These are phyloP conservation scores for Muscicapa striata DNA, from an alignment of 2,797 vertebrate genomes.

Conservation along the genomic window DNA sequence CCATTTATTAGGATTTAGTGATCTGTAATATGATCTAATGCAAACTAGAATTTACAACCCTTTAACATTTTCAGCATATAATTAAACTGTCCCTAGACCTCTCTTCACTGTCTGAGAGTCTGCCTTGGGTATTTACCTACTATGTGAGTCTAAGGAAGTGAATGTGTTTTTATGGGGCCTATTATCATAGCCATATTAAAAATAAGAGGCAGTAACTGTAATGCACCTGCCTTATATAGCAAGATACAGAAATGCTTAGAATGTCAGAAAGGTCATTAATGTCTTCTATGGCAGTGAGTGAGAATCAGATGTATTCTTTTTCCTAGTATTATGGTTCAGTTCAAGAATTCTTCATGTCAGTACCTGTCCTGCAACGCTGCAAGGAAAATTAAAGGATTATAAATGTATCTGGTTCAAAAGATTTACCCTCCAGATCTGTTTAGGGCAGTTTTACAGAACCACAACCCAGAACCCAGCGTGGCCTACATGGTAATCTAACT, in stretches of 20 bases:
- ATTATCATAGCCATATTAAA: not conserved
- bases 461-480: not conserved
- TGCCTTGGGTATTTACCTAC: not conserved
- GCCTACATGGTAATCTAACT: not conserved
- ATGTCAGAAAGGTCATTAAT: not conserved
- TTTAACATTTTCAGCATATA: not conserved
- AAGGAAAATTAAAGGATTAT: not conserved
- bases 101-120: not conserved
- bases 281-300: not conserved
- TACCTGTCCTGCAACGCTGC: not conserved
- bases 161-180: not conserved
- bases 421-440: not conserved
- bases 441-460: not conserved
- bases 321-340: not conserved
- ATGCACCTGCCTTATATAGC: fast-evolving
- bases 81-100: not conserved
- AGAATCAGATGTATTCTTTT: not conserved
- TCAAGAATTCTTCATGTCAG: not conserved
- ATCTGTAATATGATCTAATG: not conserved
- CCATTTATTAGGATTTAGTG: not conserved
- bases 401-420: not conserved
- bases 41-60: not conserved
- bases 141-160: not conserved
- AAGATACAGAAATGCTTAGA: not conserved
- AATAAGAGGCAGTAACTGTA: not conserved